These are phyloP conservation scores for Caenorhabditis tropicalis DNA, from an alignment of 1,140 invertebrate species.

Conservation along the genomic window DNA sequence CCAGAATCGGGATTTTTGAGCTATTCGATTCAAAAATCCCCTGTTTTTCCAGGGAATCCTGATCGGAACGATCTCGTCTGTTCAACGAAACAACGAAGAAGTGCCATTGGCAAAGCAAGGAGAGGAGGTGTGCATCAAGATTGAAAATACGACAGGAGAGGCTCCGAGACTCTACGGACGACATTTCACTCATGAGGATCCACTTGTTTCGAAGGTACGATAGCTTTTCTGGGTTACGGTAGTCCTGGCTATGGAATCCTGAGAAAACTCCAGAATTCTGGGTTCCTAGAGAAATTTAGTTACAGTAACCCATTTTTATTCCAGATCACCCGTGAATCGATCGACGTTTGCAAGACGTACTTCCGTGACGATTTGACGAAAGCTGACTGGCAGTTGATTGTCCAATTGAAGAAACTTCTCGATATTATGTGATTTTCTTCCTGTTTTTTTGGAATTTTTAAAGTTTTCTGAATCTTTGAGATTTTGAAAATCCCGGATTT, in stretches of 20 bases:
- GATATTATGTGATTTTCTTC: conserved; percentile 83
- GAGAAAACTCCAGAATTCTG: neutral
- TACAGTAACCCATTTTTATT: conserved; percentile 74
- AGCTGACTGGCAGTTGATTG: conserved; percentile 95
- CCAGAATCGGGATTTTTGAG: no score
- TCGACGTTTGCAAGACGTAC: conserved; percentile 98
- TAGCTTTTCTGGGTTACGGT: neutral
- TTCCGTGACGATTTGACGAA: conserved; percentile 96
- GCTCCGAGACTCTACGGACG: conserved; percentile 96
- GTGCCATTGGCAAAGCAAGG: conserved; percentile 91
- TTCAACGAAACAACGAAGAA: conserved; percentile 83
- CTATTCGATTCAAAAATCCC: neutral
- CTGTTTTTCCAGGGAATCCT: conserved; percentile 83
- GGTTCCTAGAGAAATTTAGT: neutral
- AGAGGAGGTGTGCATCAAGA: conserved; percentile 97
- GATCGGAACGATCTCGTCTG: conserved; percentile 90
- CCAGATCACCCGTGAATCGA: conserved; percentile 93
- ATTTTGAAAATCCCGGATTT: no score
- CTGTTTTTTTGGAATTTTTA: no score
- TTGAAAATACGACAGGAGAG: conserved; percentile 92
- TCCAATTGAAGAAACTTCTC: conserved; percentile 96
- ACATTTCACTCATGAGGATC: conserved; percentile 95
- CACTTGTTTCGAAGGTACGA: conserved; percentile 89
- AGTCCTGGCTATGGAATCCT: no score
- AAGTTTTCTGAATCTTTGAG: no score